Evolutionary conservation across 2,888 invertebrate genomes (phyloP).

Genomic region (Mesochorus sp.): DNA sequence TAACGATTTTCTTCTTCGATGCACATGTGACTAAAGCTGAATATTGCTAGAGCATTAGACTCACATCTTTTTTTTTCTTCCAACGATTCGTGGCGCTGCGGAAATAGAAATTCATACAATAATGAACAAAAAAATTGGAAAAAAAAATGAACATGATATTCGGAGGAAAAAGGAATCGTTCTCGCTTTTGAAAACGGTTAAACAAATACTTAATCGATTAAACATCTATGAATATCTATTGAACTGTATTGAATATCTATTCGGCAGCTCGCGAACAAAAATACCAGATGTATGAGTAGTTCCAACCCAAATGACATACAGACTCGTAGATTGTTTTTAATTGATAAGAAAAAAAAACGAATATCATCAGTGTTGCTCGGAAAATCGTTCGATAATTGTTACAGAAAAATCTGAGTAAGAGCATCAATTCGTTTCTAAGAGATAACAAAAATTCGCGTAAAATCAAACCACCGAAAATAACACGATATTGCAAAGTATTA

Average conservation of each 20-base stretch:
- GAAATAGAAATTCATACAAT: slow-evolving; percentile 22
- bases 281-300: neutral
- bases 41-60: neutral
- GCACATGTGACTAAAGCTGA: too few species aligned
- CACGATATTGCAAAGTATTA: slow-evolving; percentile 1
- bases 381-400: neutral
- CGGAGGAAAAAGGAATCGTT: neutral
- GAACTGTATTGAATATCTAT: too few species aligned
- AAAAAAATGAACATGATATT: neutral
- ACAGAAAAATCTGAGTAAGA: slow-evolving; percentile 25
- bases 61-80: neutral
- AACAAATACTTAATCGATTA: slow-evolving; percentile 4
- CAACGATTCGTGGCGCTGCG: neutral
- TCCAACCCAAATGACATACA: neutral
- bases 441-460: neutral
- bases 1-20: slow-evolving; percentile 18
- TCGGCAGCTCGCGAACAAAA: neutral
- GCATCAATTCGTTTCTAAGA: slow-evolving; percentile 42
- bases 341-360: neutral
- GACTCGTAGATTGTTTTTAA: neutral
- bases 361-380: neutral
- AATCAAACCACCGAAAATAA: too few species aligned
- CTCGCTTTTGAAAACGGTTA: neutral
- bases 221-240: too few species aligned
- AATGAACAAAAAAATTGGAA: neutral